Evolutionary conservation across 2,888 invertebrate species (phyloP), one percentile per base, ranked within the genome.

Genomic region (Petrolisthes manimaculis): DNA sequence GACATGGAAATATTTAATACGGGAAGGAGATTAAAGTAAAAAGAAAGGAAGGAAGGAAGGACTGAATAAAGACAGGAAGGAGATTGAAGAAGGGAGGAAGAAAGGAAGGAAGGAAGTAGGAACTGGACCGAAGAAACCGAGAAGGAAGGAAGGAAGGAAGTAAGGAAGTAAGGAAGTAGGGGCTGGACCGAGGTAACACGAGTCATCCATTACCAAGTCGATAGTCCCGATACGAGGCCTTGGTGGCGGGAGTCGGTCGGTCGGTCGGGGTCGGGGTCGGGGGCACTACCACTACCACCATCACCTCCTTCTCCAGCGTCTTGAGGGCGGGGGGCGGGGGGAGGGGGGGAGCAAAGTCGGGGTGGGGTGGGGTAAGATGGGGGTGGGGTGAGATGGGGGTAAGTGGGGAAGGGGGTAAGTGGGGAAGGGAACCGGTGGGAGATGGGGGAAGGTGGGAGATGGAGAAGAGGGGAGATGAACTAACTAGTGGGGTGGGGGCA

Each of bases 141-240:
- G 51, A 53, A 54, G 74, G 37, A 54, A 21, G 74, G 21, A 51
- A 53, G 12, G 54, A 53, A 71, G 55, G 74, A 83, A 56, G 75
- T 54, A 83, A 71, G 74, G 84, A 55, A 84, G 84, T 21, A 37
- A 37, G 37, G 86, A 53, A 82, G 86, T 81, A 86, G 81, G 80
- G 81, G 69, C 80, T 54, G 55, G 86, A 82, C 61, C 77, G 83
- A 24, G 83, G 86, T 83, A 87, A 87, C 86, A 87, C 83, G 86
- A 71, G 84, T 84, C 84, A 79, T 84, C 84, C 88, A 88, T 88
- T 88, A 88, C 88, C 6, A 61, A 84, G 88, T 88, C 88, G 88
- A 88, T 88, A 84, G 88, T 84, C 81, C 88, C 88, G 80, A 84
- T 87, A 87, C 83, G 83, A 79, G 83, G 67, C 77, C 78, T 53